A percentile compares a stretch with the other conserved stretches of the same genome.
Conservation (phyloP, 2,113 vertebrate species). For the Crotophaga sulcirostris region DNA sequence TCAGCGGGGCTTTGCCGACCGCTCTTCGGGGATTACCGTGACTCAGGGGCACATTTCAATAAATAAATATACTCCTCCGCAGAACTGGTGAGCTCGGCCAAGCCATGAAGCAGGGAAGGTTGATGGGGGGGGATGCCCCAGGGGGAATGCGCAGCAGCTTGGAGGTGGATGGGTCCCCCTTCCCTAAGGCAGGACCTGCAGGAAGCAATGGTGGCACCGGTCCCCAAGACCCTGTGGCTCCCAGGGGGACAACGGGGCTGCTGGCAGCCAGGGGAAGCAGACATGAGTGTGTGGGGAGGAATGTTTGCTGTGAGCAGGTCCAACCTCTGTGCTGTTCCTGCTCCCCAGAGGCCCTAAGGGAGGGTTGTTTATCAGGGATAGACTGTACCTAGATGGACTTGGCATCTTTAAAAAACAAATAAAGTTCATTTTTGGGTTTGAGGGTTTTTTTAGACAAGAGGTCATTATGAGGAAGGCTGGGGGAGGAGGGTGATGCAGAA, state of each 20-base stretch:
- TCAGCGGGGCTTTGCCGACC: neutral
- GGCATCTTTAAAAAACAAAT: neutral
- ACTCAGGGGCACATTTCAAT: neutral
- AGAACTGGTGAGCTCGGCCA: accelerated
- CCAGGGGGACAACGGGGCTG: accelerated
- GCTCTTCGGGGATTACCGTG: neutral
- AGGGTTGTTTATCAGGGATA: slow-evolving; percentile 54
- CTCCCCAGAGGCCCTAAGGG: neutral
- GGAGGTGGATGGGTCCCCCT: neutral
- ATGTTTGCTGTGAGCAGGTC: slow-evolving; percentile 22
- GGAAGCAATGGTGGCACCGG: accelerated
- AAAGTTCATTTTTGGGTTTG: neutral
- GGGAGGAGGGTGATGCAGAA: neutral
- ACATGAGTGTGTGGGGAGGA: neutral
- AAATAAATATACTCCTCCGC: neutral
- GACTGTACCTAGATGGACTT: slow-evolving; percentile 57
- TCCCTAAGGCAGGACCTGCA: accelerated
- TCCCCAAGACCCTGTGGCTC: neutral
- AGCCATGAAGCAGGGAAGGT: neutral
- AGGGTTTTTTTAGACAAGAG: neutral
- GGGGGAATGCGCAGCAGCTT: neutral
- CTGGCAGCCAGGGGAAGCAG: neutral
- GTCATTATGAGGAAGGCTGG: neutral
- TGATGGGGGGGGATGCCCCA: accelerated
- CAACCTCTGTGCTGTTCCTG: slow-evolving; percentile 26